Base-by-base conservation (phyloP, 2,797 vertebrate genomes). In the Allobates femoralis region DNA sequence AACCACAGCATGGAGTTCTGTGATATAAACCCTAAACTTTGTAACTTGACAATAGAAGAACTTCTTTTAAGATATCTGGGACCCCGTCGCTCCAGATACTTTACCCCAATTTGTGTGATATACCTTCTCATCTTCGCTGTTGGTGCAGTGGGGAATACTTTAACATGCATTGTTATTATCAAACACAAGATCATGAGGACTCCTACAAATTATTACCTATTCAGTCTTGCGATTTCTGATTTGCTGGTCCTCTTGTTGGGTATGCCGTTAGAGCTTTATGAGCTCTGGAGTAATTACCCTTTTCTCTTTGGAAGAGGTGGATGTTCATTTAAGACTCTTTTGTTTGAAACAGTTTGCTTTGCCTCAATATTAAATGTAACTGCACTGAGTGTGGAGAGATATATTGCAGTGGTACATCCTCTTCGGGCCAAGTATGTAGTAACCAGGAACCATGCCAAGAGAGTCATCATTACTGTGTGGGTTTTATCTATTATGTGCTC, bases 291-390 rank as follows among this genome's bases (percentile, higher is more conserved):
- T 86, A 99, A 98, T 92, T 99, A 99, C 91, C 98, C 97, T 0
- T 99, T 98, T 91, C 94, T 96, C 76, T 90, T 99, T 58, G 98
- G 97, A 0, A 74, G 92, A 0, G 92, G 92, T 0, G 97, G 96
- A 87, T 99, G 98, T 93, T 96, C 96, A 89, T 98, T 99, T 89
- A 98, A 97, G 89, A 97, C 94, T 0, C 92, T 99, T 91, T 94
- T 99, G 46, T 98, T 99, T 0, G 98, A 99, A 92, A 97, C 95
- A 0, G 97, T 97, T 26, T 99, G 97, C 91, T 95, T 99, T 0
- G 97, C 98, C 0, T 99, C 98, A 0, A 97, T 99, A 90, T 95
- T 99, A 60, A 99, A 98, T 0, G 96, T 99, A 75, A 99, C 96
- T 0, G 96, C 97, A 0, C 94, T 99, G 73, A 99, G 98, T 0